Conservation (phyloP, 2,113 vertebrate genomes). For the Notarius quadriscutis region DNA sequence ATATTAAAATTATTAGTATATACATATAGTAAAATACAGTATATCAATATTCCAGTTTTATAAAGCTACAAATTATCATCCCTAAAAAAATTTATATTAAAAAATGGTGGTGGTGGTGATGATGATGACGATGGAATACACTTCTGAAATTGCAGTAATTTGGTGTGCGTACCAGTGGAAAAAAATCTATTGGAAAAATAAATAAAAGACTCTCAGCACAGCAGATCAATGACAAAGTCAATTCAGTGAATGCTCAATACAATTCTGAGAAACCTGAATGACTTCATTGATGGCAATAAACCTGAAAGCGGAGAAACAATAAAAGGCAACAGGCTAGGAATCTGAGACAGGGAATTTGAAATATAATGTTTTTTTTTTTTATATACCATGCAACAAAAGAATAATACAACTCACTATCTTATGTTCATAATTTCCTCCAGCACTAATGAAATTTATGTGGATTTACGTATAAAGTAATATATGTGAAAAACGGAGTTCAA, state of each 20-base stretch:
- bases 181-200: neutral
- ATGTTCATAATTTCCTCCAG: neutral
- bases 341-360: neutral
- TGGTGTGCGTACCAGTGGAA: neutral
- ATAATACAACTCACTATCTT: neutral
- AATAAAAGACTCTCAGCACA: neutral
- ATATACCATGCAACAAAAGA: neutral
- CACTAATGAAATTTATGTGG: neutral
- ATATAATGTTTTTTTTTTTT: neutral
- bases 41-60: neutral
- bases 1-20: neutral
- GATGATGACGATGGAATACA: neutral
- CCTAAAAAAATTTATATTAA: neutral
- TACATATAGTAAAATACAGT: neutral
- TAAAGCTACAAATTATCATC: neutral
- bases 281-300: neutral
- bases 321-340: neutral
- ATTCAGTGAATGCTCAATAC: neutral
- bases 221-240: slow-evolving; percentile 7
- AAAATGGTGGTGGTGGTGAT: neutral
- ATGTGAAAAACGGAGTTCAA: neutral
- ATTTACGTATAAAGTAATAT: neutral
- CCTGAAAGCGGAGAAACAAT: neutral
- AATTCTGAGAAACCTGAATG: neutral
- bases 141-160: neutral